Conservation (phyloP, 1,140 invertebrate genomes). For the Apolygus lucorum region DNA sequence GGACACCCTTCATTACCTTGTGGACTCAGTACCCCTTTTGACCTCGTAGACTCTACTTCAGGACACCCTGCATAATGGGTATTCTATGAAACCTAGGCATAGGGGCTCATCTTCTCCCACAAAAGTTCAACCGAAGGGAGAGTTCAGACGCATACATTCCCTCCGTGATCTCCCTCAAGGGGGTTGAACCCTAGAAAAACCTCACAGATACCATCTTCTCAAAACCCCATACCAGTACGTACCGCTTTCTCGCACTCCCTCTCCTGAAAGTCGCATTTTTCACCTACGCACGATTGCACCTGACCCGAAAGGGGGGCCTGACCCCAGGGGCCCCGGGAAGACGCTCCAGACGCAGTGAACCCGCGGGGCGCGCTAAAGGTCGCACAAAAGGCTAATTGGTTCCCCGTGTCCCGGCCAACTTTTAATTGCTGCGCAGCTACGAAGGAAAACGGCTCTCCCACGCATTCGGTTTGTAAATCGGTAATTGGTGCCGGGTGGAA, state of each 20-base stretch:
- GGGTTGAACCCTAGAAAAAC: too few species aligned
- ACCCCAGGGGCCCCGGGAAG: neutral
- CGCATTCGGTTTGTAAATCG: neutral
- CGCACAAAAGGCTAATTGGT: neutral
- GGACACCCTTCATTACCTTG: too few species aligned
- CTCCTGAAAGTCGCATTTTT: neutral
- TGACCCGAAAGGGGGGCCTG: neutral
- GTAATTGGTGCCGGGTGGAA: neutral
- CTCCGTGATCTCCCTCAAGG: too few species aligned
- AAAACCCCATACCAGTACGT: too few species aligned
- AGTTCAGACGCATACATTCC: too few species aligned
- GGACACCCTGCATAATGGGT: too few species aligned
- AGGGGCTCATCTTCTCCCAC: too few species aligned
- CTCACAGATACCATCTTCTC: too few species aligned
- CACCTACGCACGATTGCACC: neutral
- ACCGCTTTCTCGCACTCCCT: neutral
- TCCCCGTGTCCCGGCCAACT: neutral
- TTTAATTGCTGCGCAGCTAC: neutral
- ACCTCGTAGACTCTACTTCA: too few species aligned
- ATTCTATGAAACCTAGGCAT: too few species aligned
- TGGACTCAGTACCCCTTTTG: too few species aligned
- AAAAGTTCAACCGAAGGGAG: too few species aligned
- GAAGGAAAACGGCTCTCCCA: neutral
- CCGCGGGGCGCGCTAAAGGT: neutral
- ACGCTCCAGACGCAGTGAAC: neutral